A percentile compares a stretch with the other conserved stretches of the same genome.
Conservation (phyloP, 2,797 vertebrate genomes). For the Sparidentex hasta region DNA sequence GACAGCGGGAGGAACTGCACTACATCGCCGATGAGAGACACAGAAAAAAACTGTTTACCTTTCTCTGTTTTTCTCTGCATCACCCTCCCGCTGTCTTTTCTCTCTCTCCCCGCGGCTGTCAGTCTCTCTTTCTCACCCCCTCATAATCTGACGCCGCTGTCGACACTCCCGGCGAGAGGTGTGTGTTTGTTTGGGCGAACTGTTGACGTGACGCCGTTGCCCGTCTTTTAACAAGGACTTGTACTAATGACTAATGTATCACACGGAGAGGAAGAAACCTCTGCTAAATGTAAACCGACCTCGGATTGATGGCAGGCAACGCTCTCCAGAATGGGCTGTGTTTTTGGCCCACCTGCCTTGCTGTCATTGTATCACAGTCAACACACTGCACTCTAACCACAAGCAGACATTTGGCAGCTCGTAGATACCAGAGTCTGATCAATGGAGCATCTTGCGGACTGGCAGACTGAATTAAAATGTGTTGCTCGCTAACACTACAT, state of each 20-base stretch:
- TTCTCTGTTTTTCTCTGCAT: constrained; percentile 48
- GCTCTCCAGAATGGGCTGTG: constrained; percentile 21
- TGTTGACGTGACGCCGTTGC: constrained; percentile 64
- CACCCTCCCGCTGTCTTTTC: constrained; percentile 15
- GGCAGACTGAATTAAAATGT: constrained; percentile 52
- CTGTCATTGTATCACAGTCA: constrained; percentile 40
- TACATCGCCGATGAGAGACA: constrained; percentile 70
- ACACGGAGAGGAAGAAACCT: constrained; percentile 53
- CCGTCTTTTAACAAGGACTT: constrained; percentile 80
- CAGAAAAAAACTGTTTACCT: constrained; percentile 65
- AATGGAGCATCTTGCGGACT: constrained; percentile 29
- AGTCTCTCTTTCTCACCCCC: constrained; percentile 76
- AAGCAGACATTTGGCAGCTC: constrained; percentile 32
- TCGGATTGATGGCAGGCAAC: constrained; percentile 40
- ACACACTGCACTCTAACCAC: constrained; percentile 31
- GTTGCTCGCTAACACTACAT: constrained; percentile 16
- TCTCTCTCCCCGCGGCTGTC: constrained; percentile 63
- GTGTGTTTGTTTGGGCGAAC: constrained; percentile 68
- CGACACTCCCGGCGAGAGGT: constrained; percentile 55
- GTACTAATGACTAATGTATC: constrained; percentile 69
- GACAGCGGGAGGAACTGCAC: constrained; percentile 76
- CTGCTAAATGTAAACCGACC: constrained; percentile 65
- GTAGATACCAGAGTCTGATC: neutral
- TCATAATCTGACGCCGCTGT: constrained; percentile 73
- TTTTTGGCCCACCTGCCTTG: constrained; percentile 50